Evolutionary conservation across 2,888 invertebrate species (phyloP).

Genomic region (Bursaphelenchus okinawaensis): DNA sequence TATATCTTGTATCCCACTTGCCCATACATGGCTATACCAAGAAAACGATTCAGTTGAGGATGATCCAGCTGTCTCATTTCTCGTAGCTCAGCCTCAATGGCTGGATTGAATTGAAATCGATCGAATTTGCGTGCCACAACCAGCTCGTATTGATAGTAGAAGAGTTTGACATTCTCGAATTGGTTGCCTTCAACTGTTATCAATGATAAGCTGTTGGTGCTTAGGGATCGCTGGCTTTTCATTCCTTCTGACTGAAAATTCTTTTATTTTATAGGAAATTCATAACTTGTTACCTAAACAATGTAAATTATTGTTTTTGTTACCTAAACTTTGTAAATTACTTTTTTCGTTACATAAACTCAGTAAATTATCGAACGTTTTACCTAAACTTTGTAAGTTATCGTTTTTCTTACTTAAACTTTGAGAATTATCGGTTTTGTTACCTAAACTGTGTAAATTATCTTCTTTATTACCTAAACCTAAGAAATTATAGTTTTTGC

Average conservation of each 20-base stretch:
- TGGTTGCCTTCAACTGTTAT: background rate
- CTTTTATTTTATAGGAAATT: background rate
- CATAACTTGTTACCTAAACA: background rate
- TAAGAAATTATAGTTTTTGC: background rate
- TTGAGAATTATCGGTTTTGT: no score
- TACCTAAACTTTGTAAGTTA: background rate
- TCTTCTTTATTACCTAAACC: no score
- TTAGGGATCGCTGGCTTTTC: background rate
- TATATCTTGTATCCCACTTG: background rate
- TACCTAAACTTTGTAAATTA: no score
- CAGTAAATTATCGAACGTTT: background rate
- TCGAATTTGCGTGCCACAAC: background rate
- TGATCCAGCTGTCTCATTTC: conserved; percentile 39
- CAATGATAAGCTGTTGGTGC: background rate
- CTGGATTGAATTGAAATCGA: background rate
- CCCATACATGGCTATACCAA: conserved; percentile 42
- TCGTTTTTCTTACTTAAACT: no score
- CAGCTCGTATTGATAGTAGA: conserved; percentile 4
- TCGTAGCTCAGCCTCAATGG: background rate
- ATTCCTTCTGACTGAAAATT: background rate
- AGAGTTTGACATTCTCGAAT: background rate
- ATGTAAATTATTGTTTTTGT: no score
- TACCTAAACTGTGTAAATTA: no score
- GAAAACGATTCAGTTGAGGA: conserved; percentile 46
- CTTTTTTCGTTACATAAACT: no score